Conservation (phyloP, 1,140 invertebrate species). For the Drosophila lini region DNA sequence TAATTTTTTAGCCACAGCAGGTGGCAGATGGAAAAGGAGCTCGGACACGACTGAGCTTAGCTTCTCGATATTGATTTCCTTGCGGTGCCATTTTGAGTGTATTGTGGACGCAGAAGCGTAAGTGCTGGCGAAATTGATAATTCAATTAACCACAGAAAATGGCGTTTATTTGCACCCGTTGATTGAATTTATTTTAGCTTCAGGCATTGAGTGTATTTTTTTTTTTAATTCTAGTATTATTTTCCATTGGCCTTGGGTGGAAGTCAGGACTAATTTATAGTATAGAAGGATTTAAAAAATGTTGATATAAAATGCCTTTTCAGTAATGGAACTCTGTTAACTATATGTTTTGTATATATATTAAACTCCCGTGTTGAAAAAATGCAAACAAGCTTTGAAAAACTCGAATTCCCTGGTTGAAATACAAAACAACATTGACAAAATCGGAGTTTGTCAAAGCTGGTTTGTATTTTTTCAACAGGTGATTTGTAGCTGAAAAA, state of each 20-base stretch:
- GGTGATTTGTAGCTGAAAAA: too few relatives aligned
- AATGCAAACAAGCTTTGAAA: too few relatives aligned
- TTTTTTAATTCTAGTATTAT: background rate
- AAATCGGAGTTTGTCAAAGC: too few relatives aligned
- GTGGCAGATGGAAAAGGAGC: conserved; percentile 41
- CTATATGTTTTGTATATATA: too few relatives aligned
- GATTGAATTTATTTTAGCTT: conserved; percentile 74
- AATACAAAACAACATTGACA: too few relatives aligned
- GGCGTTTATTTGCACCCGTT: conserved; percentile 62
- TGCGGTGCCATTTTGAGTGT: conserved; percentile 17
- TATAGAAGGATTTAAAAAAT: background rate
- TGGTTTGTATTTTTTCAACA: too few relatives aligned
- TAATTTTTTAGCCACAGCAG: conserved; percentile 60
- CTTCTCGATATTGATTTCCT: conserved; percentile 15
- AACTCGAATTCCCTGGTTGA: too few relatives aligned
- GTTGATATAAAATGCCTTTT: background rate
- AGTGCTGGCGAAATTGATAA: conserved; percentile 62
- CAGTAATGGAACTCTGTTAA: too few relatives aligned
- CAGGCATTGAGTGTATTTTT: conserved; percentile 11
- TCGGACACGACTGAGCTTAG: conserved; percentile 11
- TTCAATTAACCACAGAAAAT: conserved; percentile 61
- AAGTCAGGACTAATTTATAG: conserved; percentile 16
- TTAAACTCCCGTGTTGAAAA: too few relatives aligned
- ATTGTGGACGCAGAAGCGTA: conserved; percentile 43
- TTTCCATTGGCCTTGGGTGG: too few relatives aligned